These are phyloP conservation scores for Sphaeridia pumilis DNA, from an alignment of 2,888 invertebrate genomes.

Conservation along the genomic window DNA sequence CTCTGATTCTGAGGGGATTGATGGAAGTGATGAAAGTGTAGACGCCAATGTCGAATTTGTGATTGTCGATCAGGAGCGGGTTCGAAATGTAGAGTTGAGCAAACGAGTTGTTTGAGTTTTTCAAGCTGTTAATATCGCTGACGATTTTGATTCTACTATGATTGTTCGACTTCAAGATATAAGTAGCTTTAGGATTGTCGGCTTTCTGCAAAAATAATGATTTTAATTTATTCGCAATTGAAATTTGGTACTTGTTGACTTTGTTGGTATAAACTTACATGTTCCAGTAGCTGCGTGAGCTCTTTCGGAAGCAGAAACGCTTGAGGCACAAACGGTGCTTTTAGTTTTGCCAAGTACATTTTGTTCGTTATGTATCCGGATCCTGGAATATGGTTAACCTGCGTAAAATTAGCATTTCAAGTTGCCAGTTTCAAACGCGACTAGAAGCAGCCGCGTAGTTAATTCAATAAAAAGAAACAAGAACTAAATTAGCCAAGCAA, in stretches of 20 bases:
- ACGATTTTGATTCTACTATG: slow-evolving; percentile 74
- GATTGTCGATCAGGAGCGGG: slow-evolving; percentile 79
- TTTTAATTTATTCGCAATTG: background rate
- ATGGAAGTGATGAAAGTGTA: slow-evolving; percentile 85
- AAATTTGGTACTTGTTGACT: background rate
- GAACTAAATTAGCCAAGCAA: background rate
- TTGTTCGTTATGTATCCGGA: slow-evolving; percentile 88
- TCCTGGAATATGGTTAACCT: slow-evolving; percentile 88
- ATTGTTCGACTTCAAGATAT: slow-evolving; percentile 84
- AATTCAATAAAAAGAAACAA: background rate
- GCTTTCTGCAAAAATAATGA: slow-evolving; percentile 40
- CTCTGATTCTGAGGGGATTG: slow-evolving; percentile 79
- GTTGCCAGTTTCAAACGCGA: background rate
- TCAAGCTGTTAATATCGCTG: slow-evolving; percentile 44
- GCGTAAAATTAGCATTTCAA: slow-evolving; percentile 23
- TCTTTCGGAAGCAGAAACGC: slow-evolving; percentile 77
- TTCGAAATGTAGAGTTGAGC: slow-evolving; percentile 55
- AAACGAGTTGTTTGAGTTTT: slow-evolving; percentile 39
- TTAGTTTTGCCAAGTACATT: slow-evolving; percentile 69
- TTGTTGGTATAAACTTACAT: slow-evolving; percentile 42
- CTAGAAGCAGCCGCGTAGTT: background rate
- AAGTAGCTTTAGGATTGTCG: slow-evolving; percentile 56
- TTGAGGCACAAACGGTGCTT: slow-evolving; percentile 66
- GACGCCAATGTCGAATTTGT: slow-evolving; percentile 94
- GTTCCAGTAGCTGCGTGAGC: slow-evolving; percentile 55